Evolutionary conservation across 2,888 invertebrate species (phyloP), one percentile per base, ranked within the genome.

Genomic region (Buathra laborator): DNA sequence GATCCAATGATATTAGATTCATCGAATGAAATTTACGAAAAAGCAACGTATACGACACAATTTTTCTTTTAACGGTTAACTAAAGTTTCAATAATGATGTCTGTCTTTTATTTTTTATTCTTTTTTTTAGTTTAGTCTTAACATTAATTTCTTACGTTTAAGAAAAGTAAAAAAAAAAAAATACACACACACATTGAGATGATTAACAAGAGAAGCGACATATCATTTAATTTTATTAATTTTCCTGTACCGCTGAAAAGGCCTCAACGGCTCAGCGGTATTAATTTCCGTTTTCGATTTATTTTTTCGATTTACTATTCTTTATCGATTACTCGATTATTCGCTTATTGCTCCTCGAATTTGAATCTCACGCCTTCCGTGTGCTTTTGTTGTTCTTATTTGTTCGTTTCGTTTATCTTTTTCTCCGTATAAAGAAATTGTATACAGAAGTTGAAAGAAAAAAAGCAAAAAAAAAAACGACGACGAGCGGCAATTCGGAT

Each of bases 201-300:
- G 89, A 91, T 92, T 92, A 93, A 92, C 93, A 92, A 92, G 93
- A 93, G 92, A 93, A 92, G 90, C 92, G 90, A 93, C 93, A 93
- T 93, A 93, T 93, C 93, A 93, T 92, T 92, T 93, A 91, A 92
- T 92, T 93, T 91, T 91, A 92, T 93, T 92, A 89, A 91, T 91
- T 92, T 92, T 87, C 86, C 64, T 79, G 89, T 87, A 88, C 85
- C 86, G 86, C 78, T 62, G 75, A 44, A 44, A 48, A 29, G 70
- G 83, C 70, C 81, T 43, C 32, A 64, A 62, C 10, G 76, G 75
- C 72, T 84, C 67, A 53, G 48, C 81, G 86, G 80, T 83, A 70
- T 78, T 19, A 75, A 66, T 68, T 82, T 79, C 78, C 68, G 62
- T 79, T 78, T 46, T 71, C 62, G 37, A 75, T 66, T 75, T 56